These are phyloP conservation scores for Thunnus thynnus DNA, from an alignment of 2,113 vertebrate species.

Conservation along the genomic window DNA sequence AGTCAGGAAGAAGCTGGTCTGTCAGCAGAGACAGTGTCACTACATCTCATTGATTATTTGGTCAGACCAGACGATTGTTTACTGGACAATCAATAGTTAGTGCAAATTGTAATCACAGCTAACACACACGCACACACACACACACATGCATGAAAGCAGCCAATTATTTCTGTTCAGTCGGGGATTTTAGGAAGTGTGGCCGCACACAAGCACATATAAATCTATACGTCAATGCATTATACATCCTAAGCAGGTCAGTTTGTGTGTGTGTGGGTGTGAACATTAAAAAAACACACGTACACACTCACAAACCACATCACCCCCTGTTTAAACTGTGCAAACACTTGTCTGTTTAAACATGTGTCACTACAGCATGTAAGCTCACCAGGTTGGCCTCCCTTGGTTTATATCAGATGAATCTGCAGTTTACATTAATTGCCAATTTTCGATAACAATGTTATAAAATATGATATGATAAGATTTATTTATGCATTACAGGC, in stretches of 20 bases:
- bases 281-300: neutral
- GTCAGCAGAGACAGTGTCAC: conserved; percentile 55
- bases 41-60: conserved; percentile 68
- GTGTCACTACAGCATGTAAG: neutral
- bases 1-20: conserved; percentile 31
- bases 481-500: too few species aligned
- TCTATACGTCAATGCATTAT: conserved; percentile 30
- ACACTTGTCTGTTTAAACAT: neutral
- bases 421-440: neutral
- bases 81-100: conserved; percentile 69
- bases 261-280: conserved; percentile 32
- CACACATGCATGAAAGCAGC: conserved; percentile 37
- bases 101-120: conserved; percentile 42
- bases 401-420: neutral
- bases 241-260: conserved; percentile 45
- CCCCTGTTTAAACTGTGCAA: conserved; percentile 8
- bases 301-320: neutral
- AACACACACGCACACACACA: conserved; percentile 15
- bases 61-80: conserved; percentile 59
- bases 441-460: neutral
- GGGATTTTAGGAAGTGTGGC: conserved; percentile 44
- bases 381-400: neutral
- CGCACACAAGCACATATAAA: neutral
- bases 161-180: conserved; percentile 4
- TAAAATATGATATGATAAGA: too few species aligned